Evolutionary conservation across 2,888 invertebrate genomes (phyloP), one percentile per base, ranked within the genome.

Genomic region (Theretra japonica): DNA sequence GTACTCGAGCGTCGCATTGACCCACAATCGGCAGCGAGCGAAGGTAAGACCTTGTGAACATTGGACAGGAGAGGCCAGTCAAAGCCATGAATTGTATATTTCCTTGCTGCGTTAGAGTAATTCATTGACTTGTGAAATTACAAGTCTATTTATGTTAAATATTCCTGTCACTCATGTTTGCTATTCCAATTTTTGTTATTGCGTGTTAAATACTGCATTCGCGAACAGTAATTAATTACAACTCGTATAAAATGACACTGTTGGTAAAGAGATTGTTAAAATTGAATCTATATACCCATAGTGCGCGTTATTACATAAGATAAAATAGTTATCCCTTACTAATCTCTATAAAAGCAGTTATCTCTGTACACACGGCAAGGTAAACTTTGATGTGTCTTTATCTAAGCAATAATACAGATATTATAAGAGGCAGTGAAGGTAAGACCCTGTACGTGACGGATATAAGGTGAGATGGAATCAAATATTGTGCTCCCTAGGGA

Each of bases 391-490:
- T n/a, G 17, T 53, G 48, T 21, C 5, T 65, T 48, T 17, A 23
- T 65, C 23, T 65, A 15, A 48, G 65, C 15, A 65, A 48, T 65
- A 48, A 48, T 65, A 68, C 56, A 70, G 80, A 77, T 84, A 80
- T 83, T 80, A 81, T 77, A 82, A 81, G 81, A 73, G 76, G 76
- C 74, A 78, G 78, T 73, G 74, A 77, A 78, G 79, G 72, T 75
- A 65, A 77, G 80, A 79, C 77, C 75, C 77, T 75, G 85, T 80
- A 84, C 83, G 85, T 88, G 87, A 89, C 88, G 86, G 88, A 89
- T 90, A 85, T 86, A 86, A 82, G 82, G 76, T 80, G 75, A 88
- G 85, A 86, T 87, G 84, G 85, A 89, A 89, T 89, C 88, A 89
- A 90, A 90, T 86, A 89, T 85, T 79, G 79, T 75, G 79, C 73